Conservation (phyloP, 2,113 vertebrate species). For the Ophthalmolycus amberensis region DNA sequence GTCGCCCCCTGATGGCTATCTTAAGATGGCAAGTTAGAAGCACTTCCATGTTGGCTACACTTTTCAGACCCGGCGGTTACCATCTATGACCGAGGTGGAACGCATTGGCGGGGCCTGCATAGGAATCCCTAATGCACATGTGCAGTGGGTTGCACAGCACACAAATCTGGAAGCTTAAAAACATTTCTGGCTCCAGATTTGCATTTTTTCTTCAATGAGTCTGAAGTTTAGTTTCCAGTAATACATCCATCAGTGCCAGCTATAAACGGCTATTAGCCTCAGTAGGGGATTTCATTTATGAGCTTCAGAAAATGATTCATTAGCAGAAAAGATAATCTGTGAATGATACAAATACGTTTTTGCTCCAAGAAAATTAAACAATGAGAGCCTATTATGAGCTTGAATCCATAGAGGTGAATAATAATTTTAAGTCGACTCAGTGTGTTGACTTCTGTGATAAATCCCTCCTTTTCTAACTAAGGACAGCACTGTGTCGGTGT, state of each 20-base stretch:
- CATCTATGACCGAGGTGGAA: not conserved
- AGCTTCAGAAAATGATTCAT: constrained; percentile 19
- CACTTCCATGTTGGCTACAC: too few species aligned
- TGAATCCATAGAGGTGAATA: constrained; percentile 4
- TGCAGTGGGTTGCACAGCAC: not conserved
- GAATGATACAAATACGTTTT: not conserved
- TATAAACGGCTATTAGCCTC: not conserved
- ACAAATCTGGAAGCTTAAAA: not conserved
- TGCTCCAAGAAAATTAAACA: not conserved
- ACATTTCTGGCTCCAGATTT: not conserved
- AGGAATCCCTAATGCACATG: not conserved
- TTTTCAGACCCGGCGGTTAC: too few species aligned
- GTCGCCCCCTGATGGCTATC: not conserved
- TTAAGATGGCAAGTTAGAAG: too few species aligned
- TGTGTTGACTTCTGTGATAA: constrained; percentile 20
- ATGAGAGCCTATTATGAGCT: not conserved
- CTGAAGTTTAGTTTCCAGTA: not conserved
- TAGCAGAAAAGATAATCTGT: constrained; percentile 11
- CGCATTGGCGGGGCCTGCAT: not conserved
- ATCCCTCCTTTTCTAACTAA: not conserved
- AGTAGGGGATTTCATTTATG: not conserved
- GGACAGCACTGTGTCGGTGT: constrained; percentile 4
- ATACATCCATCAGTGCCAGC: not conserved
- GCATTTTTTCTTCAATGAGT: not conserved
- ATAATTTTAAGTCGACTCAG: not conserved